Evolutionary conservation across 2,888 invertebrate genomes (phyloP), one percentile per base, ranked within the genome.

Genomic region (Drosophila parthenogenetica): DNA sequence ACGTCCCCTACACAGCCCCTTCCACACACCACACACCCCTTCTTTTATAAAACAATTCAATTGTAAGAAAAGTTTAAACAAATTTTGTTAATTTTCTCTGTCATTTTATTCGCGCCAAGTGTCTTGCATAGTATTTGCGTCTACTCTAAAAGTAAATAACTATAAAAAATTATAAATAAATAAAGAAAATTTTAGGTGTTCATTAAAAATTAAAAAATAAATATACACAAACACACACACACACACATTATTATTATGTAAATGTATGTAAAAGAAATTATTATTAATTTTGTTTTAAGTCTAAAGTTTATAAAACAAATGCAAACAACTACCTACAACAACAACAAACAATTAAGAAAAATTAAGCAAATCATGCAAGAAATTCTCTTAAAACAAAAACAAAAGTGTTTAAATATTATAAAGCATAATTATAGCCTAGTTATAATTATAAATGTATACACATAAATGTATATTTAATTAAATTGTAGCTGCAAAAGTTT

Each of bases 241-340:
- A 53, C 10, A 49, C 32, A 35, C 13, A 46, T n/a, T 60, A 59
- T 57, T 54, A 59, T 79, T 58, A 63, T 76, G 49, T 42, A 63
- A 1, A 32, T 74, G 68, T 73, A 73, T 57, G 48, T 68, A 75
- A 73, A 61, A 62, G 17, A 45, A 45, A 65, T 71, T 63, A 67
- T 67, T 63, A 53, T 64, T 58, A 53, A 59, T 57, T 51, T 70
- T 54, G 13, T 66, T 40, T 72, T 79, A 72, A 75, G 69, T 70
- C 57, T 71, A 66, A 70, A 39, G 50, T 69, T 78, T 74, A 70
- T 63, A 62, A 65, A 77, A 80, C 81, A 74, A 29, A 88, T 86
- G 81, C 83, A 86, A 82, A 77, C 68, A 83, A 86, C 84, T 80
- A 88, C 89, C 83, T 86, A 70, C 75, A 79, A 70, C 46, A 63